phyloP scores from a whole-genome alignment of 2,797 vertebrate species.

The Sebastes wilsoni region DNA sequence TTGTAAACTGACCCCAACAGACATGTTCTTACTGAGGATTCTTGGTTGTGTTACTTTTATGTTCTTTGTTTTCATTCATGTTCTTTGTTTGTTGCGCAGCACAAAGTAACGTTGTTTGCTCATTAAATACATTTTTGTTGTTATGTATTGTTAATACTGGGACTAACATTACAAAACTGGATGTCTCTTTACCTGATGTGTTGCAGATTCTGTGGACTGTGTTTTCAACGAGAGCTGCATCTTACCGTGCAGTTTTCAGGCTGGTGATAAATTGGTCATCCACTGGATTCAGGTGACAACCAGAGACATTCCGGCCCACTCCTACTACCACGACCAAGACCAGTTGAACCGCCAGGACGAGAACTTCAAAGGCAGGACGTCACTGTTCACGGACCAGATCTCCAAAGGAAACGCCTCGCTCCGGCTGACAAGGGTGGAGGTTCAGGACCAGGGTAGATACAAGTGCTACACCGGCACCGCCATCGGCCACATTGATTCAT shows the following conservation, averaged over 20 bases:
- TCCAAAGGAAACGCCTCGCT: conserved; percentile 80
- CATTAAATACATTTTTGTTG: too few relatives aligned
- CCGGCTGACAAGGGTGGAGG: conserved; percentile 46
- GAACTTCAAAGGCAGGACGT: conserved; percentile 69
- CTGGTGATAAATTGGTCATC: background rate
- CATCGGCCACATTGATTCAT: rapidly evolving
- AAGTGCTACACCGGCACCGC: conserved; percentile 74
- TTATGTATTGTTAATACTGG: too few relatives aligned
- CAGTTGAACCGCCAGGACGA: conserved; percentile 29
- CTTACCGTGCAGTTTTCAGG: background rate
- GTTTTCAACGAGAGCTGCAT: conserved; percentile 2
- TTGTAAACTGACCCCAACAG: rapidly evolving
- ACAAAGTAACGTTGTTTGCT: too few relatives aligned
- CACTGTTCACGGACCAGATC: conserved; percentile 68
- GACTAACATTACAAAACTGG: too few relatives aligned
- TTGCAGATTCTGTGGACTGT: conserved; percentile 29
- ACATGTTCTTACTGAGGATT: too few relatives aligned
- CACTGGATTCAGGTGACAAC: conserved; percentile 50
- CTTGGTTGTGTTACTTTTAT: too few relatives aligned
- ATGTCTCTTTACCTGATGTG: background rate
- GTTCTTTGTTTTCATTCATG: too few relatives aligned
- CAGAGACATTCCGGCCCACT: conserved; percentile 34
- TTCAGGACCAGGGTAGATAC: conserved; percentile 75
- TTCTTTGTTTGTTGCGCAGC: too few relatives aligned
- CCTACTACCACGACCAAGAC: conserved; percentile 61